Base-by-base conservation (phyloP, 2,888 invertebrate species). In the Notocelia uddmanniana region DNA sequence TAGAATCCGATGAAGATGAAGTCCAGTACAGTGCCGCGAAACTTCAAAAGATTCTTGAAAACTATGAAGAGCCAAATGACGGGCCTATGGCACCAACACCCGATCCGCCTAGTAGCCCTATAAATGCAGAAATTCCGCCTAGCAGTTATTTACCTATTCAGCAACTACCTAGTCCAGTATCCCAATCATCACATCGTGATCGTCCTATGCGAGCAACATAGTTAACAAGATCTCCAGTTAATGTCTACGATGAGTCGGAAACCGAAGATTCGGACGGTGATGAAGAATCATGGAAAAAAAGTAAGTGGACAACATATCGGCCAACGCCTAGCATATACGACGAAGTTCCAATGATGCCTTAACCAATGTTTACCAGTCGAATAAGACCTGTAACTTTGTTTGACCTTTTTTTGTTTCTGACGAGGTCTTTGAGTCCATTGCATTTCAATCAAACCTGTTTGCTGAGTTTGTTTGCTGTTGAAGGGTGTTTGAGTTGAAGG, bases 181-280 rank as follows among this genome's bases (percentile, higher is more conserved):
- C 37, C 37, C 37, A 37, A 37, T 2, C 37, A 37, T 37, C 37
- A 37, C 37, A 37, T 13, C 37, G 37, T 37, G 37, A 37, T 37
- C 37, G 37, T 3, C 37, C 2, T 2, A 37, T 1, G 37, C 37
- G 37, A 11, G 2, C 37, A 3, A 37, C 37, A 37, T 11, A 11
- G 11, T 1, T 1, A 11, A 37, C 1, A 37, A 37, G 3, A 13
- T 37, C 37, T 0, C 13, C 37, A 37, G 23, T 23, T 21, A 59
- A 37, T 19, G 19, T 31, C 37, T 62, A 52, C 31, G 55, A 37
- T 45, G 63, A 69, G 26, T 63, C 63, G 21, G 71, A 71, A 66
- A 63, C 74, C 55, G 74, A 74, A 66, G 66, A 74, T 60, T 73
- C 69, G 41, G 69, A 74, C 64, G 73, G 64, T 31, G 69, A 74